Percentiles rank a stretch among this genome's conserved stretches.
phyloP scores from a whole-genome alignment of 2,797 vertebrate genomes.

The Spea hammondii region DNA sequence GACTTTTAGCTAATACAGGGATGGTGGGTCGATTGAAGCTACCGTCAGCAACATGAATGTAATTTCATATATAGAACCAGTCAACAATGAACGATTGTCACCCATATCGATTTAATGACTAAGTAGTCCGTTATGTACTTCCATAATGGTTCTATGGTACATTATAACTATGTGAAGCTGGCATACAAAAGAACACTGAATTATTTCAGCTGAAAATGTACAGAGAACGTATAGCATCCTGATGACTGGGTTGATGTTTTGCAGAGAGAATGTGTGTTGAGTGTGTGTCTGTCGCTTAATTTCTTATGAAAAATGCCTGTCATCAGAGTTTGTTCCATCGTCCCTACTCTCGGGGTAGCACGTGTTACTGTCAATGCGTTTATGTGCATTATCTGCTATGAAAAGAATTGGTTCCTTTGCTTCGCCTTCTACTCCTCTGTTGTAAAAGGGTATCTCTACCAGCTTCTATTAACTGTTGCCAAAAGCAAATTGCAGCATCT shows the following conservation, averaged over 20 bases:
- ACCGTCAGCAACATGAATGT: no score
- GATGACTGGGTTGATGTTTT: not conserved
- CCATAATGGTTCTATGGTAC: no score
- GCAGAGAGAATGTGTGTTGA: not conserved
- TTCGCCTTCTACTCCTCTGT: slow-evolving; percentile 28
- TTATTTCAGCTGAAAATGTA: not conserved
- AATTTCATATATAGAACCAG: no score
- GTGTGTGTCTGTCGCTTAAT: not conserved
- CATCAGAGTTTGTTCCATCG: slow-evolving; percentile 25
- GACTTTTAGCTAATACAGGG: no score
- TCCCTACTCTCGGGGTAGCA: not conserved
- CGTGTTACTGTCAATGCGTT: slow-evolving; percentile 17
- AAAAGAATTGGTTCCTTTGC: slow-evolving; percentile 8
- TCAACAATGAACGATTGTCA: no score
- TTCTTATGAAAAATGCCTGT: slow-evolving; percentile 13
- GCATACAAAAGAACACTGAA: not conserved
- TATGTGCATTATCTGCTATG: slow-evolving; percentile 18
- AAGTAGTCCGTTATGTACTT: no score
- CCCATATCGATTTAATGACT: no score
- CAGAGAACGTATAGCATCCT: not conserved
- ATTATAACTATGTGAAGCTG: no score
- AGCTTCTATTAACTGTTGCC: slow-evolving; percentile 49
- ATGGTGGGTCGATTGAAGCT: no score
- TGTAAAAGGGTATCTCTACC: slow-evolving; percentile 15
- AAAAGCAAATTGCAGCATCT: slow-evolving; percentile 53